Percentiles rank a stretch among this genome's conserved stretches.
These are phyloP conservation scores for Lutjanus campechanus DNA, from an alignment of 2,797 vertebrate genomes.

Conservation along the genomic window DNA sequence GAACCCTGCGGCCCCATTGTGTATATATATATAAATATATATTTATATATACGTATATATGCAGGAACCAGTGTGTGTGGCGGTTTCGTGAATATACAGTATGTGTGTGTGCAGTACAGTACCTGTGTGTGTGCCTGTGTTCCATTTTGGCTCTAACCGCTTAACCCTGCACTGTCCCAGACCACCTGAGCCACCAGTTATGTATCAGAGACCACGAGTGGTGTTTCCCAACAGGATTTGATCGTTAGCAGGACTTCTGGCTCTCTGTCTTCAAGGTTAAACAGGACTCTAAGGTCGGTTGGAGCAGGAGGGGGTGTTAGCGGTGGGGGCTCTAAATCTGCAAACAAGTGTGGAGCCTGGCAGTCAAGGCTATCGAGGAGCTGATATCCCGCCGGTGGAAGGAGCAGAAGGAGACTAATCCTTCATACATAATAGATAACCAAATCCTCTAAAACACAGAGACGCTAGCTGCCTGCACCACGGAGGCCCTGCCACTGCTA, in stretches of 20 bases:
- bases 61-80: constrained; percentile 46
- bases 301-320: constrained; percentile 15
- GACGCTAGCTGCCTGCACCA: constrained; percentile 71
- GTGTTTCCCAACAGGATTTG: constrained; percentile 62
- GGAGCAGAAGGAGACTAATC: constrained; percentile 82
- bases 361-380: constrained; percentile 79
- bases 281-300: constrained; percentile 64
- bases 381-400: constrained; percentile 73
- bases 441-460: constrained; percentile 86
- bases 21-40: constrained; percentile 26
- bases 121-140: constrained; percentile 22
- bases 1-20: constrained; percentile 68
- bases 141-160: constrained; percentile 52
- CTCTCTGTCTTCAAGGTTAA: constrained; percentile 80
- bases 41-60: constrained; percentile 39
- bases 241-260: constrained; percentile 72
- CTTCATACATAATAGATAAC: constrained; percentile 89
- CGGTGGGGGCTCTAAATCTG: constrained; percentile 61
- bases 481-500: constrained; percentile 76
- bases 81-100: constrained; percentile 34
- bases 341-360: constrained; percentile 76
- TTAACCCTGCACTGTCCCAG: constrained; percentile 61
- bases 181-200: constrained; percentile 71
- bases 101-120: constrained; percentile 17
- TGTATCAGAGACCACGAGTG: constrained; percentile 56